Conservation (phyloP, 35 echinoderm and acorn worm genomes). For the Apostichopus californicus region DNA sequence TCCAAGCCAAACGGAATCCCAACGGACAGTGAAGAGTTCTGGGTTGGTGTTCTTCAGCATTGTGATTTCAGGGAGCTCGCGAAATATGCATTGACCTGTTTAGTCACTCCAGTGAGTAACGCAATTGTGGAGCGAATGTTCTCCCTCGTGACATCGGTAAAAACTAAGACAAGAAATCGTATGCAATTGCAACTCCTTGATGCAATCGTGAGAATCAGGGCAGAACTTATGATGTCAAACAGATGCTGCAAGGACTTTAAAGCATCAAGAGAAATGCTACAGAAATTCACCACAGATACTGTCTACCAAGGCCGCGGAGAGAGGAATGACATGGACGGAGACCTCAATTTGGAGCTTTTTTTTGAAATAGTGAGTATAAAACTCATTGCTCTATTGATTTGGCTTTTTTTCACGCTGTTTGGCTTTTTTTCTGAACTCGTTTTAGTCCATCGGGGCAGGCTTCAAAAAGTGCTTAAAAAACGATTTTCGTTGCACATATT, state of each 20-base stretch:
- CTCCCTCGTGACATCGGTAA: slow-evolving; percentile 1
- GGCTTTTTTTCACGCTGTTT: too few species aligned
- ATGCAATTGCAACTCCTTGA: slow-evolving; percentile 26
- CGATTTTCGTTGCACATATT: too few species aligned
- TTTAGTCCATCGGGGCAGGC: too few species aligned
- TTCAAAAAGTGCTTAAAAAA: too few species aligned
- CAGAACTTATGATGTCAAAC: background rate
- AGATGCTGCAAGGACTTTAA: slow-evolving; percentile 5
- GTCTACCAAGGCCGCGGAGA: background rate
- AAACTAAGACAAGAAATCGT: slow-evolving; percentile 33
- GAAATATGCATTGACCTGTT: background rate
- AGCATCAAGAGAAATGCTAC: background rate
- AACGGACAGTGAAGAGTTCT: background rate
- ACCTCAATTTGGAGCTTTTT: background rate
- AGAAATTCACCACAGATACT: background rate
- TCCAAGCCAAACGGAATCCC: background rate
- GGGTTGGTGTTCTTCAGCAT: background rate
- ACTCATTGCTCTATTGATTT: too few species aligned
- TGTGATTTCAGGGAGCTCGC: background rate
- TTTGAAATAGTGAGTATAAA: background rate
- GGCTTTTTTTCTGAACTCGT: too few species aligned
- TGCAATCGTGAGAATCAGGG: slow-evolving; percentile 12
- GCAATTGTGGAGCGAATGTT: background rate
- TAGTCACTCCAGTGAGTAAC: slow-evolving; percentile 5
- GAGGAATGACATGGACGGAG: background rate